Conservation (phyloP, 2,113 vertebrate species). For the Phaethornis superciliosus region DNA sequence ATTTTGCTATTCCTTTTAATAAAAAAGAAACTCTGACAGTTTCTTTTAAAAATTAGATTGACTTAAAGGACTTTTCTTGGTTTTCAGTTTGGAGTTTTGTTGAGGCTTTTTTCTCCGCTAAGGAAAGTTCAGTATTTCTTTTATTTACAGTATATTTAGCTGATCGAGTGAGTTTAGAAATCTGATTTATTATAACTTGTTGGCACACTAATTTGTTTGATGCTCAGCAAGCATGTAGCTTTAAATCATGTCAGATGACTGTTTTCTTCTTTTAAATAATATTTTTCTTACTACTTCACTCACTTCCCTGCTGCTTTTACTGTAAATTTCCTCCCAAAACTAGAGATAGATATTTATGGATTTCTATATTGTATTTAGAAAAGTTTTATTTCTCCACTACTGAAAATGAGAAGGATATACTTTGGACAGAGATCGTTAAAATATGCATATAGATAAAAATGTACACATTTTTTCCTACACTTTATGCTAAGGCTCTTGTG, state of each 20-base stretch:
- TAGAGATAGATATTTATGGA: neutral
- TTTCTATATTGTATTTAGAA: neutral
- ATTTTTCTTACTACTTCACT: neutral
- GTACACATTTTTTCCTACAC: fast-evolving
- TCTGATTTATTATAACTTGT: neutral
- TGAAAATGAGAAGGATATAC: neutral
- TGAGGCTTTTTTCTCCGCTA: too few species aligned
- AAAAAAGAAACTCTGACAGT: fast-evolving
- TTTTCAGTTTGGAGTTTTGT: too few species aligned
- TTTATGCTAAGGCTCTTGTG: neutral
- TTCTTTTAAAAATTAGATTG: neutral
- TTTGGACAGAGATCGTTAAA: neutral
- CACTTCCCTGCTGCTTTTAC: neutral
- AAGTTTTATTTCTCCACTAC: neutral
- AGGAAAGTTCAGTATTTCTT: neutral
- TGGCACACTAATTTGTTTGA: neutral
- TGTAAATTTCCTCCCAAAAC: neutral
- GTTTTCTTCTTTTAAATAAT: neutral
- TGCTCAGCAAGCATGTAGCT: neutral
- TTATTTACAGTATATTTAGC: neutral
- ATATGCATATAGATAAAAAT: neutral
- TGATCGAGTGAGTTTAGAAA: neutral
- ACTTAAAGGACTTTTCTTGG: neutral
- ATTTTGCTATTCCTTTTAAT: neutral
- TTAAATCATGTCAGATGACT: neutral